Evolutionary conservation across 2,797 vertebrate genomes (phyloP).

Genomic region (Tympanoctomys barrerae): DNA sequence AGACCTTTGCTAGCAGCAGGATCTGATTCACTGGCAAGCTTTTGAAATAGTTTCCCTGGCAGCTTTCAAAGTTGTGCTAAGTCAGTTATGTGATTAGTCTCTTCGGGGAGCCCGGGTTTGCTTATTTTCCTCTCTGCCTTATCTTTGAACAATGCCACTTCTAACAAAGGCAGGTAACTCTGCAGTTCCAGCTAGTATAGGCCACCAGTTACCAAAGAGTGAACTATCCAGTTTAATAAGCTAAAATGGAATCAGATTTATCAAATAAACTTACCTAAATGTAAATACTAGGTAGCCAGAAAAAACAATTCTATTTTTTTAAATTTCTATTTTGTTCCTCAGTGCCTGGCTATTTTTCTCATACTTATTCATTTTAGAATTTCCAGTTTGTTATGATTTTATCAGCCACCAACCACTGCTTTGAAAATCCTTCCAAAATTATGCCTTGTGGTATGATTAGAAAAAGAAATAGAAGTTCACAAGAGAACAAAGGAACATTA

Average conservation of each 20-base stretch:
- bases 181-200: background rate
- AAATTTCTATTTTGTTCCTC: background rate
- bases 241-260: constrained; percentile 50
- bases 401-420: background rate
- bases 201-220: background rate
- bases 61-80: constrained; percentile 75
- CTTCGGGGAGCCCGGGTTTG: constrained; percentile 63
- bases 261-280: background rate
- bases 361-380: background rate
- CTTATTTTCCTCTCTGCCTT: constrained; percentile 53
- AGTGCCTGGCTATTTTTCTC: background rate
- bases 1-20: constrained; percentile 78
- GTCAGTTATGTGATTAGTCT: constrained; percentile 73
- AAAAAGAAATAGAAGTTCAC: background rate
- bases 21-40: constrained; percentile 77
- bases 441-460: background rate
- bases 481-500: background rate
- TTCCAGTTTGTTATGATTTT: constrained; percentile 16
- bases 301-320: background rate
- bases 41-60: constrained; percentile 76
- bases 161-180: constrained; percentile 68
- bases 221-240: constrained; percentile 48
- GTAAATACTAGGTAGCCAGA: background rate
- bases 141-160: constrained; percentile 52
- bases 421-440: background rate